Evolutionary conservation across 2,113 vertebrate species (phyloP).

Genomic region (Danio rerio): DNA sequence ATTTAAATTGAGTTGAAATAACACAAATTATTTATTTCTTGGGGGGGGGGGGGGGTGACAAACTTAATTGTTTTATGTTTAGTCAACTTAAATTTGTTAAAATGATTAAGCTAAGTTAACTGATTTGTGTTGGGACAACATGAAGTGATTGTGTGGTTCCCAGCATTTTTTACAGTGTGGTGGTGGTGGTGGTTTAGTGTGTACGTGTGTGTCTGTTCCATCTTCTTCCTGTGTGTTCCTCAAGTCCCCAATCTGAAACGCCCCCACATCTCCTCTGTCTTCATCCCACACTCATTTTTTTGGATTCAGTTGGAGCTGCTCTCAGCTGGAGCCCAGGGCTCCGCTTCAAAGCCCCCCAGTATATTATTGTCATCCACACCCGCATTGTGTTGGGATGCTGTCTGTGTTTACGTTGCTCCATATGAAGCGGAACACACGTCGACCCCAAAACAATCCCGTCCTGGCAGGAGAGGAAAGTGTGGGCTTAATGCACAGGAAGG

Average conservation of each 20-base stretch:
- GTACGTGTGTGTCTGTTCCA: neutral
- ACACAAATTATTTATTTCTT: no score
- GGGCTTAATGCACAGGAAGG: slow-evolving; percentile 57
- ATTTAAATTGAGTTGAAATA: no score
- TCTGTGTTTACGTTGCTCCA: slow-evolving; percentile 38
- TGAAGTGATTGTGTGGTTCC: no score
- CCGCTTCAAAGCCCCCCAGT: slow-evolving; percentile 29
- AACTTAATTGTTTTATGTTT: no score
- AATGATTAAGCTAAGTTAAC: no score
- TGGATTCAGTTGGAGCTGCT: slow-evolving; percentile 57
- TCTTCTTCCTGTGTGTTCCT: slow-evolving; percentile 46
- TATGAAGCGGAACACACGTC: slow-evolving; percentile 34
- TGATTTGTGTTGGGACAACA: no score
- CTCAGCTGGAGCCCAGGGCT: no score
- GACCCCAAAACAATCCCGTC: slow-evolving; percentile 41
- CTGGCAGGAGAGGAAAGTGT: slow-evolving; percentile 58
- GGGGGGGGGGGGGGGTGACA: no score
- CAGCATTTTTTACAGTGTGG: no score
- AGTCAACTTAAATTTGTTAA: no score
- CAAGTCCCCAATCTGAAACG: slow-evolving; percentile 56
- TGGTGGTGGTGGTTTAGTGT: neutral
- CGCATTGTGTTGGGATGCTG: slow-evolving; percentile 33
- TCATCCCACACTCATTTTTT: slow-evolving; percentile 70
- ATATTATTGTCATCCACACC: neutral
- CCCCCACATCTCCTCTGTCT: slow-evolving; percentile 64